Base-by-base conservation (phyloP, 2,113 vertebrate species). In the Chinchilla lanigera region DNA sequence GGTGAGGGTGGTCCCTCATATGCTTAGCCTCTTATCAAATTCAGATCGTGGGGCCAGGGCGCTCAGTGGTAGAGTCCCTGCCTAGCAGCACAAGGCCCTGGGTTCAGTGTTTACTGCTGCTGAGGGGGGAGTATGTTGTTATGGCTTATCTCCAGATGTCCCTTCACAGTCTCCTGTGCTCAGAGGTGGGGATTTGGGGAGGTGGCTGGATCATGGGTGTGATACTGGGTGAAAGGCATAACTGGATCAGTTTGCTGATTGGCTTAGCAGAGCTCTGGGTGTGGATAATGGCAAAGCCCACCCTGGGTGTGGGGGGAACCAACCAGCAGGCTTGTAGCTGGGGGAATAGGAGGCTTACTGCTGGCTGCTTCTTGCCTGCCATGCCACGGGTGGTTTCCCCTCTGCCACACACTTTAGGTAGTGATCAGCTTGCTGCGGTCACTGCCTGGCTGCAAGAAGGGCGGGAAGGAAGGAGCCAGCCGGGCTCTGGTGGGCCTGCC, bases 401-500 rank as follows among this genome's bases (percentile, higher is more conserved):
- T 47, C 73, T 77, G 41, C 13, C 24, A 26, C 16, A 47, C 3
- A n/a, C 3, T 35, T 38, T 2, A 0, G 11, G 60, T 0, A 28
- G 22, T 11, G 10, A 47, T 4, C 50, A 19, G 35, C 24, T 19
- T 60, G 35, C 6, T 50, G 1, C 17, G 52, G 24, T 16, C 26
- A 58, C 0, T 9, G 44, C 35, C 2, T 75, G 65, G 47, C 50
- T 77, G 33, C 28, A 11, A 3, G n/a, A 16, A 69, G 78, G n/a
- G 67, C 63, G 11, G 33, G 44, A 22, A 0, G 9, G n/a, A 44
- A n/a, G 47, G 20, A 47, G 73, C 28, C 80, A 8, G 41, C 22
- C 0, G 2, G 83, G n/a, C 19, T 17, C 47, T 33, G 56, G 0
- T 4, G 61, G 50, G 8, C 56, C 52, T 73, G 44, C 24, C 26